Percentiles rank a stretch among this genome's conserved stretches.
These are phyloP conservation scores for Actinia tenebrosa DNA, from an alignment of 64 coral and sea anemone species.

Conservation along the genomic window DNA sequence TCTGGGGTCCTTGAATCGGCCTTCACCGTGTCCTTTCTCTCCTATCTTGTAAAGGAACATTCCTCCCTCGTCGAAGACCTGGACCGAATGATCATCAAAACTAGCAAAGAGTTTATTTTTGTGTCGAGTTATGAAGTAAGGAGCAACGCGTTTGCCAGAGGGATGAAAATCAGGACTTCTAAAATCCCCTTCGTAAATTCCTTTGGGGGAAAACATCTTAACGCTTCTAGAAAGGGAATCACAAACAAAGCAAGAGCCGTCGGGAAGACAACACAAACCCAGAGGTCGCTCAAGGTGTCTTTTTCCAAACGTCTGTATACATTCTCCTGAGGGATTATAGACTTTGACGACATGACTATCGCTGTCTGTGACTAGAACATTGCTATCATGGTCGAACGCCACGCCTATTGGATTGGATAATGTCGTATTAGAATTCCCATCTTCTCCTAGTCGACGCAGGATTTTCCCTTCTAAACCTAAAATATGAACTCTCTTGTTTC, in stretches of 20 bases:
- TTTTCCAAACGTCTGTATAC: constrained; percentile 49
- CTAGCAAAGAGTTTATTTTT: constrained; percentile 65
- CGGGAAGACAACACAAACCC: constrained; percentile 46
- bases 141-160: constrained; percentile 35
- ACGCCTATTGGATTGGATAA: constrained; percentile 49
- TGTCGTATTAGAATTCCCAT: constrained; percentile 3
- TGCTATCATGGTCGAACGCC: constrained; percentile 47
- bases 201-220: constrained; percentile 74
- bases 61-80: constrained; percentile 60
- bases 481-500: constrained; percentile 53
- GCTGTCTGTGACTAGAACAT: constrained; percentile 71
- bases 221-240: constrained; percentile 63
- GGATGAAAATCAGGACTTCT: constrained; percentile 26
- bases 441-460: constrained; percentile 31
- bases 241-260: constrained; percentile 56
- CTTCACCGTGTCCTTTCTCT: constrained; percentile 31
- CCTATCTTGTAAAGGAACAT: constrained; percentile 65
- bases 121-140: constrained; percentile 66
- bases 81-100: constrained; percentile 57
- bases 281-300: constrained; percentile 61
- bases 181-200: constrained; percentile 51
- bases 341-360: constrained; percentile 66
- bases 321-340: constrained; percentile 49
- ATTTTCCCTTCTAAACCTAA: constrained; percentile 34
- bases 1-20: constrained; percentile 65